Evolutionary conservation across 2,888 invertebrate species (phyloP).

Genomic region (Idaea aversata): DNA sequence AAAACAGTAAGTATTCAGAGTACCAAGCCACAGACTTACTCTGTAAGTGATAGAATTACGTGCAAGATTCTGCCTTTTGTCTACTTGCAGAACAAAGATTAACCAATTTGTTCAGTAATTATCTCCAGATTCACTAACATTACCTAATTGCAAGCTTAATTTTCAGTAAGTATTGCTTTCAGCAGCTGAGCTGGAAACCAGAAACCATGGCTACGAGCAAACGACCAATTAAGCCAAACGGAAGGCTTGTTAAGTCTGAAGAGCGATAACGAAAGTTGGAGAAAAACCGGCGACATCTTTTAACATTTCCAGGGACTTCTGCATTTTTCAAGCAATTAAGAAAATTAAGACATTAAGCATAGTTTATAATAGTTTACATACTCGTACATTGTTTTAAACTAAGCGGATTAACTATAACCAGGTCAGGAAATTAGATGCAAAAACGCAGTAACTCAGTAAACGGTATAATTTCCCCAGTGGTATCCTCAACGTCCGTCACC

Average conservation of each 20-base stretch:
- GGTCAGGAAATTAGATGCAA: neutral
- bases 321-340: neutral
- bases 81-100: neutral
- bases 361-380: neutral
- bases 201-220: neutral
- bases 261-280: neutral
- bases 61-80: neutral
- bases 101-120: neutral
- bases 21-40: too few relatives aligned
- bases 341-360: too few relatives aligned
- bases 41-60: neutral
- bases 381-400: neutral
- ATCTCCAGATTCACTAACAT: neutral
- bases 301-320: neutral
- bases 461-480: conserved; percentile 22
- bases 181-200: neutral
- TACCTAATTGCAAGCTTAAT: neutral
- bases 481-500: conserved; percentile 21
- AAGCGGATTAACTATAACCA: neutral
- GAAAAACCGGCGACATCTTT: neutral
- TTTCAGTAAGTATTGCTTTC: neutral
- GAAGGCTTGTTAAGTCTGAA: neutral
- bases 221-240: neutral
- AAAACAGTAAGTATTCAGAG: too few relatives aligned
- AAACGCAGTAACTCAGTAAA: conserved; percentile 11